Base-by-base conservation (phyloP, 2,888 invertebrate genomes). In the Watsonalla binaria region DNA sequence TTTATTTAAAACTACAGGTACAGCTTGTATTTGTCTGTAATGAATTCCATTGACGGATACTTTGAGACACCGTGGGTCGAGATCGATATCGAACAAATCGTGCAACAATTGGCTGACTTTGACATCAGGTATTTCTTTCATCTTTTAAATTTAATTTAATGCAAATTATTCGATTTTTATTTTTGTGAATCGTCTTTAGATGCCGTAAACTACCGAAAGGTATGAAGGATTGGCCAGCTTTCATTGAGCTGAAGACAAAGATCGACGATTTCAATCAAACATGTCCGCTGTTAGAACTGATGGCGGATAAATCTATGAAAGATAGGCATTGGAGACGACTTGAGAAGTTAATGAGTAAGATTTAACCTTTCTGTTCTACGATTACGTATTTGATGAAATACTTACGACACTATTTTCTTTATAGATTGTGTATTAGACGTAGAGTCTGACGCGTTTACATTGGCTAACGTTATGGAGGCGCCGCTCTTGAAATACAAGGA, bases 251-350 rank as follows among this genome's bases (percentile, higher is more conserved):
- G 55, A 97, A 96, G 75, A 94, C 94, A 61, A 97, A 96, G 84
- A 97, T 98, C 58, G 97, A 97, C 65, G 97, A 97, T 74, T 97
- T 98, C 78, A 97, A 95, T 74, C 95, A 97, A 79, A 95, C 95
- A 7, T 96, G 96, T 74, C 97, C 97, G 0, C 76, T 98, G 39
- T 81, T 97, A 35, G 96, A 97, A 76, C 72, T 97, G 62, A 97
- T 98, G 97, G 95, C 97, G 5, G 95, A 96, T 72, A 96, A 96
- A 74, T 93, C 96, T 0, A 95, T 96, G 95, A 95, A 95, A 74
- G 94, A 94, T 6, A 92, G 96, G 5, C 96, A 96, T 76, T 96
- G 96, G 96, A 91, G 90, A 53, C 82, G 92, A 63, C 67, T 93
- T 13, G 92, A 92, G 61, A 78, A 82, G 4, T 71, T 92, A 9